Base-by-base conservation (phyloP, 1,140 invertebrate species). In the Oscheius sp. region DNA sequence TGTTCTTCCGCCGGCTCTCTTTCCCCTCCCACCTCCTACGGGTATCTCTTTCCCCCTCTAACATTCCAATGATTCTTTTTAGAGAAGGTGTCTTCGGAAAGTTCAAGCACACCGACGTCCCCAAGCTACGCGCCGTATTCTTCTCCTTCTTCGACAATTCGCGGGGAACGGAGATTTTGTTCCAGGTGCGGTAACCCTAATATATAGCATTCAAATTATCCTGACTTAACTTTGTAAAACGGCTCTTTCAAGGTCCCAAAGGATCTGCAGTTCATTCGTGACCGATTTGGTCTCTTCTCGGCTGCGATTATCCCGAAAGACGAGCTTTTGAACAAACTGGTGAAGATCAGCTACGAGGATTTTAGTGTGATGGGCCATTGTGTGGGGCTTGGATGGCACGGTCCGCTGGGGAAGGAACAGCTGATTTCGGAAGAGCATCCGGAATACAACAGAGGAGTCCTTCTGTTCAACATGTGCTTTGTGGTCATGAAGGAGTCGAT, bases 401-500 rank as follows among this genome's bases (percentile, higher is more conserved):
- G 10, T 29, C 32, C 15, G 13, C 38, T 42, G 38, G n/a, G n/a
- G n/a, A n/a, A n/a, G n/a, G n/a, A n/a, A n/a, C n/a, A n/a, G n/a
- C n/a, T n/a, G n/a, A n/a, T n/a, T n/a, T n/a, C n/a, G n/a, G n/a
- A n/a, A n/a, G n/a, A n/a, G n/a, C n/a, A n/a, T n/a, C n/a, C n/a
- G n/a, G n/a, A n/a, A n/a, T 55, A 55, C 23, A 77, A 23, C 28
- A 59, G 58, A 76, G 75, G 15, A 46, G 59, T 71, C 35, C 38
- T 4, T 82, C 74, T 59, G 81, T 83, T 83, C 67, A 84, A 83
- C 49, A 42, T 82, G 36, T 83, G 82, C 49, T 83, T 83, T 58
- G 66, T 83, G 34, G 77, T 84, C 15, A 71, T 64, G 18, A 81
- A 79, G 63, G 45, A 35, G 1, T 63, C 31, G 15, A 26, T 38